Evolutionary conservation across 1,140 invertebrate species (phyloP), one percentile per base, ranked within the genome.

Genomic region (Cyphomyrmex costatus): DNA sequence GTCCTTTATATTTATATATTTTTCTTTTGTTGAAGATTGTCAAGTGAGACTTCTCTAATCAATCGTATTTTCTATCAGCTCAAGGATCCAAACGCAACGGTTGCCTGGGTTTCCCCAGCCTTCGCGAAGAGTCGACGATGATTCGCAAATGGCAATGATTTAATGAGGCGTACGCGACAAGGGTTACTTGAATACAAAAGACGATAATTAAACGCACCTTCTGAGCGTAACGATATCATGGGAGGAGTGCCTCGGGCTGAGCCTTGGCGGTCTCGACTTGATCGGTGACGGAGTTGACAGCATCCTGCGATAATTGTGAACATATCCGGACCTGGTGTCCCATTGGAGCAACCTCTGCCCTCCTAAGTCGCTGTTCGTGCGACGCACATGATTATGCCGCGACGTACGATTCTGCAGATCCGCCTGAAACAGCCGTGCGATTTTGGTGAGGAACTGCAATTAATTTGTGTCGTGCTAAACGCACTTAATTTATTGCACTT

Each of bases 231-330:
- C 94, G 88, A 95, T 95, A 78, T 95, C 94, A 89, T 94, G 93
- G 91, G 94, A 94, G 88, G 93, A 94, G 84, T 95, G 95, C 78
- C 95, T 93, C 36, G 95, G 95, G 91, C 95, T 96, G 30, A 95
- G 87, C 74, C 95, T 93, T 53, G 96, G 95, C 16, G 96, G 95
- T 79, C 96, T 94, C 12, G 95, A 94, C 88, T 96, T 96, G 68
- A 97, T 96, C 19, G 96, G 96, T 46, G 96, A 96, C 4, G 96
- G 96, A 14, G 96, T 96, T 21, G 96, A 96, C 93, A 97, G 95
- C 95, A 96, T 95, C 90, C 95, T 93, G 77, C 94, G 93, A 74
- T 94, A 94, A 90, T 93, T 93, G 87, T 92, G 90, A 87, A 91
- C 88, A 90, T 96, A 96, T 46, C 95, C 94, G 24, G 94, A 94